Evolutionary conservation across 2,888 invertebrate species (phyloP).

Genomic region (Drosophila neutralis): DNA sequence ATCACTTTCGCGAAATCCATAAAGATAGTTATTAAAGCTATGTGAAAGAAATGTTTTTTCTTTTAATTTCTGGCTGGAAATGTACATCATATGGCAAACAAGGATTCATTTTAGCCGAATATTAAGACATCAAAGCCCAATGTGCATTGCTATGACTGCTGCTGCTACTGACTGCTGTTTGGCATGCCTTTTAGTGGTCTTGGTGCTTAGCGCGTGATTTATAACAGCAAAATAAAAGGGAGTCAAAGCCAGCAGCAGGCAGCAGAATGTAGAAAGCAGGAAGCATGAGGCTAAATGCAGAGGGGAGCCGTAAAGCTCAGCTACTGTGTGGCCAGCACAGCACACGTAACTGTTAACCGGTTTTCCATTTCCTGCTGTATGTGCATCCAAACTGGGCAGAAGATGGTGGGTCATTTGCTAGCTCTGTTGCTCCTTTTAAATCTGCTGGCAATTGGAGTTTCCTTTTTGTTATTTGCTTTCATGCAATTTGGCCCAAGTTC

Average conservation of each 20-base stretch:
- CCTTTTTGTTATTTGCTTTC: slow-evolving; percentile 11
- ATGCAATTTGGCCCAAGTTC: slow-evolving; percentile 40
- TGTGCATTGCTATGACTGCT: slow-evolving; percentile 46
- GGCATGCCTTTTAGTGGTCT: slow-evolving; percentile 72
- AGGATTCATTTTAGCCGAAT: slow-evolving; percentile 8
- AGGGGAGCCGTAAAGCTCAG: slow-evolving; percentile 31
- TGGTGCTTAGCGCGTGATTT: slow-evolving; percentile 78
- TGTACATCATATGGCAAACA: too few relatives aligned
- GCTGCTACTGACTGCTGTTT: slow-evolving; percentile 51
- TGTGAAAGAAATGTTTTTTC: neutral
- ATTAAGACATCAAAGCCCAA: slow-evolving; percentile 34
- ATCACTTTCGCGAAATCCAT: neutral
- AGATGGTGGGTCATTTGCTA: slow-evolving; percentile 66
- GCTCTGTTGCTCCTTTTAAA: slow-evolving; percentile 25
- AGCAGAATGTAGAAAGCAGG: slow-evolving; percentile 38
- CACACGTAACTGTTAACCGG: slow-evolving; percentile 76
- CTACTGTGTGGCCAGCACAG: slow-evolving; percentile 67
- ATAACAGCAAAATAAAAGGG: slow-evolving; percentile 62
- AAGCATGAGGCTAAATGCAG: slow-evolving; percentile 36
- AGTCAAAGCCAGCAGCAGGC: slow-evolving; percentile 35
- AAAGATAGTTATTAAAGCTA: neutral
- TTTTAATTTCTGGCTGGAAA: neutral
- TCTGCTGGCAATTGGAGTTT: slow-evolving; percentile 48
- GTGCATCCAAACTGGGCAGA: slow-evolving; percentile 71
- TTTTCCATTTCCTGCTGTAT: slow-evolving; percentile 78